Percentiles rank a stretch among this genome's conserved stretches.
phyloP scores from a whole-genome alignment of 2,797 vertebrate genomes.

The Cetoscarus ocellatus region DNA sequence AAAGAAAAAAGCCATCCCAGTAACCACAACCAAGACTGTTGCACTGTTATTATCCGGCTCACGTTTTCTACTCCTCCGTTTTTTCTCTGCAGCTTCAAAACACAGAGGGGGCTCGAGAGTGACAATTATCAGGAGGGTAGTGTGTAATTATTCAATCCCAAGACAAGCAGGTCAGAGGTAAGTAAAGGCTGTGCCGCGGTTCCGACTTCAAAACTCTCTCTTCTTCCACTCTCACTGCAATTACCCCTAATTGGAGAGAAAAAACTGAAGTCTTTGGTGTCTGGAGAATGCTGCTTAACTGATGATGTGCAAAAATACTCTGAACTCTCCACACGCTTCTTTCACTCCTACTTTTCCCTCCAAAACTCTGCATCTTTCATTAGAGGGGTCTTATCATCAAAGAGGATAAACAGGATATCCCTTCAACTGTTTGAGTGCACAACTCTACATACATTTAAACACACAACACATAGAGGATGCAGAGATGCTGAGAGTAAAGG shows the following conservation, averaged over 20 bases:
- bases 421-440: conserved; percentile 45
- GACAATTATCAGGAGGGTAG: conserved; percentile 82
- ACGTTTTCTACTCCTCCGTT: conserved; percentile 69
- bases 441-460: conserved; percentile 13
- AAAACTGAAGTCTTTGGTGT: conserved; percentile 78
- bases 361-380: conserved; percentile 55
- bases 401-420: conserved; percentile 79
- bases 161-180: conserved; percentile 80
- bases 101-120: conserved; percentile 68
- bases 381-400: conserved; percentile 67
- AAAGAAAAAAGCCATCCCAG: conserved; percentile 82
- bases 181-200: conserved; percentile 73
- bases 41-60: conserved; percentile 81
- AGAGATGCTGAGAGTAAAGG: conserved; percentile 13
- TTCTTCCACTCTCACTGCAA: conserved; percentile 80
- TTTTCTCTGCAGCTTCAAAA: conserved; percentile 72
- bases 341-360: conserved; percentile 48
- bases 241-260: conserved; percentile 81
- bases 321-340: conserved; percentile 15
- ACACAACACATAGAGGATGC: not conserved
- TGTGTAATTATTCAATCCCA: conserved; percentile 83
- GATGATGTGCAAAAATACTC: conserved; percentile 75
- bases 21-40: conserved; percentile 69
- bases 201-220: conserved; percentile 74
- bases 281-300: conserved; percentile 74